A percentile compares a stretch with the other conserved stretches of the same genome.
Evolutionary conservation across 2,113 vertebrate genomes (phyloP).

Genomic region (Neodon shergylaensis): DNA sequence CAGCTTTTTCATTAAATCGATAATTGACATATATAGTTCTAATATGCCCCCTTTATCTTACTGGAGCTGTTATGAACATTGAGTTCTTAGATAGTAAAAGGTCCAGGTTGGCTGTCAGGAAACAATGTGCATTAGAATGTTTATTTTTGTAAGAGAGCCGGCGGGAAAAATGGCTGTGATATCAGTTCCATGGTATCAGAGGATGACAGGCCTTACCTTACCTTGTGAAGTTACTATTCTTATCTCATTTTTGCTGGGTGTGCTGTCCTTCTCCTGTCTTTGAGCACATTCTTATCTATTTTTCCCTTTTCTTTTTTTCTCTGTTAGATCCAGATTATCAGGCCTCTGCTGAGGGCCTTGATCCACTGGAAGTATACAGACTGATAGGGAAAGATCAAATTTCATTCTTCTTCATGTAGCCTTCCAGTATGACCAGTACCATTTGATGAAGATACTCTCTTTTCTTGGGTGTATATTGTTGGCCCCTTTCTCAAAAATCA

Average conservation of each 20-base stretch:
- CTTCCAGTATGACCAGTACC: background rate
- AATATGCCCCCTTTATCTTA: background rate
- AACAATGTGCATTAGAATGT: background rate
- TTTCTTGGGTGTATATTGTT: background rate
- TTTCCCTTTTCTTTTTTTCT: background rate
- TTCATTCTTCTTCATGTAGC: background rate
- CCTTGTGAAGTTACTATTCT: background rate
- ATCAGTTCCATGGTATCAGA: background rate
- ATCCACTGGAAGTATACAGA: background rate
- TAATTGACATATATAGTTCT: background rate
- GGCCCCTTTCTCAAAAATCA: background rate
- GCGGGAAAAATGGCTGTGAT: background rate
- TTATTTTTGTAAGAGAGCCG: background rate
- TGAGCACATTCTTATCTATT: background rate
- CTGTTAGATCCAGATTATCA: background rate
- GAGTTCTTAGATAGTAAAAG: background rate
- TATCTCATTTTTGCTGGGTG: background rate
- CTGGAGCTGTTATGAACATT: background rate
- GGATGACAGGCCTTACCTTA: background rate
- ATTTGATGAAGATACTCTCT: background rate
- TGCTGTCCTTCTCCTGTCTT: background rate
- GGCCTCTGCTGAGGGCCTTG: background rate
- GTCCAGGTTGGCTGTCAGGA: background rate
- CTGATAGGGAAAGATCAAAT: background rate
- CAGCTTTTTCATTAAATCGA: background rate